Percentiles rank a stretch among this genome's conserved stretches.
These are phyloP conservation scores for Rhynchonema sp. DNA, from an alignment of 2,888 invertebrate genomes.

Conservation along the genomic window DNA sequence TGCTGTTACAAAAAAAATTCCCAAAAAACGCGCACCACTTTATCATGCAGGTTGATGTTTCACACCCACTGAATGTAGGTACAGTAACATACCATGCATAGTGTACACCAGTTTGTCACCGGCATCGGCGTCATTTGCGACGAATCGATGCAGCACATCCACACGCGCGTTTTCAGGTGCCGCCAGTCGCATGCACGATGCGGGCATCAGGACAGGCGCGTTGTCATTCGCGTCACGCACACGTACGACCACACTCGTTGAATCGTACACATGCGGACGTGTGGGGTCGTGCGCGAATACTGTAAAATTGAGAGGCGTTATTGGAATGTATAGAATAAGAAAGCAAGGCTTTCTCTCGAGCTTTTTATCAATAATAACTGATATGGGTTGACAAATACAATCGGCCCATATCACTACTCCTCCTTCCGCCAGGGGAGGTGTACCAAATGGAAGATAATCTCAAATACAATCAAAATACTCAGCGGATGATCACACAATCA, in stretches of 20 bases:
- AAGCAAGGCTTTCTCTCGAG: too few relatives aligned
- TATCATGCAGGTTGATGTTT: too few relatives aligned
- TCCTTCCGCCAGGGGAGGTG: too few relatives aligned
- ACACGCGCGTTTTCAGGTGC: constrained; percentile 72
- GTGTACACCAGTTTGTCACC: constrained; percentile 65
- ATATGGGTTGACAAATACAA: too few relatives aligned
- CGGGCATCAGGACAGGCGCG: constrained; percentile 61
- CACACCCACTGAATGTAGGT: too few relatives aligned
- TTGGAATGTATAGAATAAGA: not conserved
- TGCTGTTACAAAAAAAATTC: too few relatives aligned
- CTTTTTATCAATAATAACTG: too few relatives aligned
- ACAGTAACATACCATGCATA: constrained; percentile 45
- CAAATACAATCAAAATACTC: too few relatives aligned
- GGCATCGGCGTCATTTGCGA: constrained; percentile 63
- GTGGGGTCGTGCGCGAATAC: constrained; percentile 56
- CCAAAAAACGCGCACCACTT: too few relatives aligned
- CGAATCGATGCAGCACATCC: constrained; percentile 60
- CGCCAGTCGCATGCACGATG: constrained; percentile 55
- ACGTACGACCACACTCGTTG: constrained; percentile 53
- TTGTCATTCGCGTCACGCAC: constrained; percentile 71
- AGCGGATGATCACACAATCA: not conserved
- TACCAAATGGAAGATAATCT: too few relatives aligned
- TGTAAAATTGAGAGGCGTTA: constrained; percentile 10
- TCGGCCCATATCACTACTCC: too few relatives aligned
- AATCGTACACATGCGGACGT: constrained; percentile 50